These are phyloP conservation scores for Xiphydria camelus DNA, from an alignment of 2,888 invertebrate species.

Conservation along the genomic window DNA sequence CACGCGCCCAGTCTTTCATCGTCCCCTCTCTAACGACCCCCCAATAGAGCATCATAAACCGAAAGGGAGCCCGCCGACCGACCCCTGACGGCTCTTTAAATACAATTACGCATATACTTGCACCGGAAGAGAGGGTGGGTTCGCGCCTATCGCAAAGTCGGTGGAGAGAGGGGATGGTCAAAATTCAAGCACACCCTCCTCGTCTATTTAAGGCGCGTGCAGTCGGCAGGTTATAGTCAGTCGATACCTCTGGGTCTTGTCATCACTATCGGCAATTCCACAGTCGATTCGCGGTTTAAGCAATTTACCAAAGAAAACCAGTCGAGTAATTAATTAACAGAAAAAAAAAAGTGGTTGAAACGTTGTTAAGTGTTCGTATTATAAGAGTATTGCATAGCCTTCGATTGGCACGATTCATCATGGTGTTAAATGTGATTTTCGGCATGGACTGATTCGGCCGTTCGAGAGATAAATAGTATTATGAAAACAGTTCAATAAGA, in stretches of 20 bases:
- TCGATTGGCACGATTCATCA: too few relatives aligned
- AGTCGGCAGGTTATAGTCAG: constrained; percentile 31
- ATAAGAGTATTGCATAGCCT: too few relatives aligned
- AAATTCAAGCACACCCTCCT: constrained; percentile 22
- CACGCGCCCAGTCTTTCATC: constrained; percentile 19
- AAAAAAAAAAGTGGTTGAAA: too few relatives aligned
- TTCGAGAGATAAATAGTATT: too few relatives aligned
- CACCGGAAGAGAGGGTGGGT: constrained; percentile 9
- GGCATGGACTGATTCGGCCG: too few relatives aligned
- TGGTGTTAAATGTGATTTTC: too few relatives aligned
- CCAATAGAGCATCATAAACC: constrained; percentile 17
- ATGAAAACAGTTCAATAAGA: too few relatives aligned
- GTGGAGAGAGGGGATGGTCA: constrained; percentile 14
- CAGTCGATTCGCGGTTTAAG: too few relatives aligned
- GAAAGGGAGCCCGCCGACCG: constrained; percentile 15
- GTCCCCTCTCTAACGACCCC: constrained; percentile 13
- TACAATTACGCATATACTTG: constrained; percentile 38
- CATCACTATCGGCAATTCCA: constrained; percentile 18
- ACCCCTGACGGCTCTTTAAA: constrained; percentile 34
- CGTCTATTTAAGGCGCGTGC: constrained; percentile 41
- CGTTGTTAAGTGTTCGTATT: too few relatives aligned
- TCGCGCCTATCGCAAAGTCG: background rate
- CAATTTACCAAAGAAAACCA: too few relatives aligned
- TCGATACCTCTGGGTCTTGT: constrained; percentile 31
- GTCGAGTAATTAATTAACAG: too few relatives aligned